phyloP scores from a whole-genome alignment of 2,113 vertebrate genomes.

The Todiramphus saurophagus region DNA sequence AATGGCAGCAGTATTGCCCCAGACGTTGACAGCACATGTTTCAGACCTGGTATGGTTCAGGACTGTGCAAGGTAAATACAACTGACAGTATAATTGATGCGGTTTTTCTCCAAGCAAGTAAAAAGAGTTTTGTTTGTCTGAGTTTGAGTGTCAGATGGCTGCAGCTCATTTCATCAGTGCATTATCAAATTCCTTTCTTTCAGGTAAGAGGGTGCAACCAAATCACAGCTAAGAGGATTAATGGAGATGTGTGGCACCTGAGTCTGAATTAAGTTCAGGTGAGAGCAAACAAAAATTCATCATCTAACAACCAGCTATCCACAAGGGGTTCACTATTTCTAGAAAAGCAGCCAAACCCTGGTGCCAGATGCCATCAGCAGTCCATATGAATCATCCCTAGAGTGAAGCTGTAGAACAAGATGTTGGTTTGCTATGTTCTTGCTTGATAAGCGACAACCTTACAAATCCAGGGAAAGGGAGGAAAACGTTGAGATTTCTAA shows the following conservation, averaged over 20 bases:
- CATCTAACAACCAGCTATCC: conserved; percentile 12
- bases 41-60: neutral
- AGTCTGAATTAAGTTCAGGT: neutral
- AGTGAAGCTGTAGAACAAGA: neutral
- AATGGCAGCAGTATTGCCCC: neutral
- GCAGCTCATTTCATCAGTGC: neutral
- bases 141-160: conserved; percentile 13
- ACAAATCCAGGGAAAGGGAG: neutral
- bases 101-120: neutral
- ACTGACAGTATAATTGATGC: neutral
- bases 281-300: conserved; percentile 23
- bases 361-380: neutral
- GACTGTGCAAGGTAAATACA: neutral
- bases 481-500: neutral
- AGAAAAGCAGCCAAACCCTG: neutral
- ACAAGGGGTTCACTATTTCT: neutral
- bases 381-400: neutral
- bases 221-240: conserved; percentile 45
- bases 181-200: conserved; percentile 52
- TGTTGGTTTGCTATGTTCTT: neutral
- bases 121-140: conserved; percentile 38
- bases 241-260: conserved; percentile 23
- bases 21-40: neutral
- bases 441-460: neutral
- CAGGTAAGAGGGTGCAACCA: conserved; percentile 38